These are phyloP conservation scores for Menura novaehollandiae DNA, from an alignment of 2,113 vertebrate species.

Conservation along the genomic window DNA sequence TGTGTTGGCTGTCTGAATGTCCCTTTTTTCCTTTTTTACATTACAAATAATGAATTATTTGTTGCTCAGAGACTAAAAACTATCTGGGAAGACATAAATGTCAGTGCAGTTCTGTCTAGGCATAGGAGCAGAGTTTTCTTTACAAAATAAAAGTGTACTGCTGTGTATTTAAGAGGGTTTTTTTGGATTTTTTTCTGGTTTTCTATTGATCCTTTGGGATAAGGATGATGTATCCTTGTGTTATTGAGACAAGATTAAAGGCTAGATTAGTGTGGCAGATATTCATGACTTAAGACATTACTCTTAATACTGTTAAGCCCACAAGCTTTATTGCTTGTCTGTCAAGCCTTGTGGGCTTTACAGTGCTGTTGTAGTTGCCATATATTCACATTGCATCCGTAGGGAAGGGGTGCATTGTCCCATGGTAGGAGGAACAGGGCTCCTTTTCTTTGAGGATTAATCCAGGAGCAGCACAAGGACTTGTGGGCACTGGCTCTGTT, in stretches of 20 bases:
- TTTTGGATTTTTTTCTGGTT: not conserved
- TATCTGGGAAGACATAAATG: not conserved
- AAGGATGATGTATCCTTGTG: not conserved
- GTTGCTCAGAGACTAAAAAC: not conserved
- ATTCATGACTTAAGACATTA: not conserved
- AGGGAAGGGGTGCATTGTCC: not conserved
- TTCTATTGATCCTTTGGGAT: not conserved
- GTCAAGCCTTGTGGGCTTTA: not conserved
- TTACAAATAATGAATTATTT: slow-evolving; percentile 24
- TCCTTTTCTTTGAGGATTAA: not conserved
- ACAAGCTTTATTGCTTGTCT: not conserved
- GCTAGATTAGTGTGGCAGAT: not conserved
- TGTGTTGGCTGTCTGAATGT: not conserved
- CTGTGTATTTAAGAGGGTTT: not conserved
- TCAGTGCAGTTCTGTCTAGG: not conserved
- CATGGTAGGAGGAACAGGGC: accelerated
- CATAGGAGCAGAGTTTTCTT: not conserved
- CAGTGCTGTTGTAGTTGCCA: not conserved
- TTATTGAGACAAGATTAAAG: not conserved
- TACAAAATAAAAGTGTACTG: not conserved
- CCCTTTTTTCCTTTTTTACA: not conserved
- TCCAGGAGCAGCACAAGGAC: not conserved
- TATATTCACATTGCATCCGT: not conserved
- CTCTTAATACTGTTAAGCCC: not conserved
- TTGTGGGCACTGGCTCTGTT: too few species aligned